phyloP scores from a whole-genome alignment of 2,113 vertebrate genomes.

The Myrmophylax atrothorax region DNA sequence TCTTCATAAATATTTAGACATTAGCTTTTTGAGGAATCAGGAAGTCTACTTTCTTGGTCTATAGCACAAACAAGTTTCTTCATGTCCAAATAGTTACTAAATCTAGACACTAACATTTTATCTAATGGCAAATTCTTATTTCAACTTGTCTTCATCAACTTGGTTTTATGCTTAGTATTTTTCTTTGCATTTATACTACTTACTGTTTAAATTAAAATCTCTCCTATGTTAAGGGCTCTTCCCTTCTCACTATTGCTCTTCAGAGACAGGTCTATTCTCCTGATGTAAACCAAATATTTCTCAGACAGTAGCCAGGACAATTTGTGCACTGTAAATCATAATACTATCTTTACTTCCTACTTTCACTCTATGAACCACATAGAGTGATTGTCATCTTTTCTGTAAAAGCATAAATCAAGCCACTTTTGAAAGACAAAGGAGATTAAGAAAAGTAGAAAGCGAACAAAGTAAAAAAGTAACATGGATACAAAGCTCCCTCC shows the following conservation, averaged over 20 bases:
- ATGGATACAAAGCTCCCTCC: neutral
- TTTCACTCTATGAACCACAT: neutral
- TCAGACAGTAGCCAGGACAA: neutral
- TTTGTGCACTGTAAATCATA: neutral
- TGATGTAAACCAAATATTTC: neutral
- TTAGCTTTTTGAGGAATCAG: neutral
- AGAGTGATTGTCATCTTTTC: neutral
- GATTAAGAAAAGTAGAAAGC: neutral
- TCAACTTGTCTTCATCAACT: neutral
- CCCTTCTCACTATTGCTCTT: neutral
- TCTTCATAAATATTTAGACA: conserved; percentile 45
- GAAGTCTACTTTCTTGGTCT: neutral
- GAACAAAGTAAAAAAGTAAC: neutral
- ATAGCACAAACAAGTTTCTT: neutral
- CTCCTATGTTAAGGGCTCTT: neutral
- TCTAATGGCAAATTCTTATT: neutral
- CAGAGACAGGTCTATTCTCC: neutral
- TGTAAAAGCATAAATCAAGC: neutral
- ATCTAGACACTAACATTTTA: neutral
- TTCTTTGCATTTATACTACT: neutral
- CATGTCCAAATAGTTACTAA: neutral
- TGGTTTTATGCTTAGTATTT: neutral
- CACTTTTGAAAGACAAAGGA: neutral
- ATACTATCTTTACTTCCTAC: neutral
- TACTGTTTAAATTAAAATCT: neutral